Evolutionary conservation across 2,113 vertebrate species (phyloP), one percentile per base, ranked within the genome.

Genomic region (Epinephelus fuscoguttatus): DNA sequence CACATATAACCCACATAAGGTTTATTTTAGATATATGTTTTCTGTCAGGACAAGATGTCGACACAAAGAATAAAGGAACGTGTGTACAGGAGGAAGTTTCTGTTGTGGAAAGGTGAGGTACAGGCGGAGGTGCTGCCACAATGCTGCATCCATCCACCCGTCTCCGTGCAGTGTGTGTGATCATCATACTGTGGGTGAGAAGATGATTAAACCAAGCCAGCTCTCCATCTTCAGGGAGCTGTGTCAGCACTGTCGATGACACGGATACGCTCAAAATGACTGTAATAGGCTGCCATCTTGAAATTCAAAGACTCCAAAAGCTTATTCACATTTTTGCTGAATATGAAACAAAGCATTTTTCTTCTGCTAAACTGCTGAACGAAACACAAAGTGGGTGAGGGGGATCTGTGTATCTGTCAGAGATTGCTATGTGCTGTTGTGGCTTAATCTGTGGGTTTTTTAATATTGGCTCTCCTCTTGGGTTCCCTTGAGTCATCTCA

Each of bases 171-270:
- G n/a, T 52, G 60, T 70, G 80, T 84, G 81, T 61, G 72, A 80
- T 90, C 72, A 70, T 81, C 67, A 69, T 9, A 40, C 67, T 66
- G 79, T 71, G 64, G 62, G 66, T 82, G 81, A 78, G 75, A 63
- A 77, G 86, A 92, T 84, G 88, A 93, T 93, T 92, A 93, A 91
- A 91, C 76, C 77, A 52, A 72, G 77, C 84, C 45, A 61, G 75
- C 81, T 59, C 75, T 89, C 84, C 50, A 14, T 93, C 90, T 83
- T 84, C 23, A 52, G 73, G 81, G 87, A 89, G 90, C 92, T 89
- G 92, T 25, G 85, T 94, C 93, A 94, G 92, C 94, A 89, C 78
- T 75, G 75, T 64, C 12, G 27, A 72, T 86, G 92, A 88, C 91
- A 93, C 19, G 15, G 85, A 91, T 90, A 86, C 17, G 76, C 87